Conservation (phyloP, 2,113 vertebrate genomes). For the Progne subis region DNA sequence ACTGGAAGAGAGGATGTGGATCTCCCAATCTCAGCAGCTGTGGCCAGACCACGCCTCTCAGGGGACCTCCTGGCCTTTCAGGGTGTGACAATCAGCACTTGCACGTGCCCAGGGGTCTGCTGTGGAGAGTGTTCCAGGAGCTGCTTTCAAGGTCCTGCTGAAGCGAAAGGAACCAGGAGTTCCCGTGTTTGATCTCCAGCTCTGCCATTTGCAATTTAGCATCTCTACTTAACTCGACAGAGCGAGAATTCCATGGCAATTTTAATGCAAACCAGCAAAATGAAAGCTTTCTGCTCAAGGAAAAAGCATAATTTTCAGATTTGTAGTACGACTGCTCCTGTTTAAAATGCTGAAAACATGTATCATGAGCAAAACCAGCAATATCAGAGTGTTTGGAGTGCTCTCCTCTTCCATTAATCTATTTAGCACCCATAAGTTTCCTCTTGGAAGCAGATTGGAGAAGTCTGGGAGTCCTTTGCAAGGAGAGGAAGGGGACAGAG, state of each 20-base stretch:
- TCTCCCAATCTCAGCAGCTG: background rate
- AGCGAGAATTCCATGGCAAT: background rate
- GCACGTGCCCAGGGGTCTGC: background rate
- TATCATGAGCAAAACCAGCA: background rate
- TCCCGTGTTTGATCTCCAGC: background rate
- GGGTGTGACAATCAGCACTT: background rate
- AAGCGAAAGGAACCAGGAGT: background rate
- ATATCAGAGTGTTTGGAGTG: background rate
- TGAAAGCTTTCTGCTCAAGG: background rate
- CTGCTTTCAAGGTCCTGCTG: background rate
- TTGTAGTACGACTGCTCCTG: background rate
- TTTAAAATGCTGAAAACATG: background rate
- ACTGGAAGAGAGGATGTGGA: accelerated
- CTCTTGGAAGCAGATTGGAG: background rate
- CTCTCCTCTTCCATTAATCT: background rate
- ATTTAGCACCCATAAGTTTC: background rate
- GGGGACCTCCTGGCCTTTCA: background rate
- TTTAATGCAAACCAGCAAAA: background rate
- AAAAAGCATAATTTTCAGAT: background rate
- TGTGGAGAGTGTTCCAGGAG: background rate
- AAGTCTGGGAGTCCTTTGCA: background rate
- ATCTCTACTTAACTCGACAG: background rate
- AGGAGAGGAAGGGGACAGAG: background rate
- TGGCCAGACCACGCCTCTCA: background rate
- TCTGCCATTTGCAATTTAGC: background rate